A percentile compares a stretch with the other conserved stretches of the same genome.
These are phyloP conservation scores for Archegozetes longisetosus DNA, from an alignment of 1,140 invertebrate species.

Conservation along the genomic window DNA sequence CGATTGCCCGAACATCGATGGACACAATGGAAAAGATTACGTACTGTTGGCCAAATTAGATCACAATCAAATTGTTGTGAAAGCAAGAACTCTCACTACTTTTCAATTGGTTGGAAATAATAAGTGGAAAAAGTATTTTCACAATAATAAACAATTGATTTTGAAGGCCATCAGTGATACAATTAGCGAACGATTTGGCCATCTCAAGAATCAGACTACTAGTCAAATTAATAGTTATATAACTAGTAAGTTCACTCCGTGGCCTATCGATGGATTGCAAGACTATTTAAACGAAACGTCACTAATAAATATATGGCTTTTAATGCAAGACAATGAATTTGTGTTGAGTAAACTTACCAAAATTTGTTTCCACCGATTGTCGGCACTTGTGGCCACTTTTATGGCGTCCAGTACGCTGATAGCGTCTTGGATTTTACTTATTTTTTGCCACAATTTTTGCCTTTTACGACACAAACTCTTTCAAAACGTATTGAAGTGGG, in stretches of 20 bases:
- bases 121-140: constrained; percentile 11
- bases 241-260: neutral
- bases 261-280: constrained; percentile 5
- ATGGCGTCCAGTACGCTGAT: constrained; percentile 25
- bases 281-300: constrained; percentile 12
- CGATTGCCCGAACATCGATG: neutral
- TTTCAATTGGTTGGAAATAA: constrained; percentile 2
- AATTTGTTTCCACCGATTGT: constrained; percentile 25
- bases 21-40: constrained; percentile 20
- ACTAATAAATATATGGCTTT: constrained; percentile 23
- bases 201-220: neutral
- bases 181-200: neutral
- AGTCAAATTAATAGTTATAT: neutral
- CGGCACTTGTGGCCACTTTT: constrained; percentile 28
- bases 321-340: constrained; percentile 28
- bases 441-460: constrained; percentile 13
- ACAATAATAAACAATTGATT: neutral
- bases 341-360: constrained; percentile 23
- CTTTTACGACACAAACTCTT: neutral
- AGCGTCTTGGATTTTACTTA: constrained; percentile 18
- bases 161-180: neutral
- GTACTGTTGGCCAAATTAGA: constrained; percentile 20
- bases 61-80: constrained; percentile 15
- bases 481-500: neutral
- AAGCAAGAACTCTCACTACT: constrained; percentile 9